These are phyloP conservation scores for Cydia pomonella DNA, from an alignment of 1,140 invertebrate species.

Conservation along the genomic window DNA sequence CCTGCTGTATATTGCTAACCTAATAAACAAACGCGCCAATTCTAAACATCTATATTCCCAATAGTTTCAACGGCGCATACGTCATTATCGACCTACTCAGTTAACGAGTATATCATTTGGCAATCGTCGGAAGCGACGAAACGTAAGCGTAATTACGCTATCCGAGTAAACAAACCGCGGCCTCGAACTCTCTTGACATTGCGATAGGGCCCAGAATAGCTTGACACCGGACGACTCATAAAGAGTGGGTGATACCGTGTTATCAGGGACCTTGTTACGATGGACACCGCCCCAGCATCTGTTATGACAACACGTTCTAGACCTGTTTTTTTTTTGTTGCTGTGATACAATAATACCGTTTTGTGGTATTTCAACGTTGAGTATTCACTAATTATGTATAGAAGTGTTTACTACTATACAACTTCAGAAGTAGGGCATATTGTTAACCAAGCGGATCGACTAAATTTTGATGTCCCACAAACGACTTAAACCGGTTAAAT, in stretches of 20 bases:
- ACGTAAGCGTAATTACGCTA: conserved; percentile 57
- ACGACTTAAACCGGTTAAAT: no score
- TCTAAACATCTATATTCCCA: background rate
- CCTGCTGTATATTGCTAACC: background rate
- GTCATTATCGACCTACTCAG: background rate
- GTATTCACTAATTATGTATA: background rate
- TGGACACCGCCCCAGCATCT: conserved; percentile 36
- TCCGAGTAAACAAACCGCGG: conserved; percentile 56
- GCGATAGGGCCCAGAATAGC: conserved; percentile 44
- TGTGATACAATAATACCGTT: conserved; percentile 1
- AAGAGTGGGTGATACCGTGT: background rate
- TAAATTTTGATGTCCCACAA: no score
- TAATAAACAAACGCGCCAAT: background rate
- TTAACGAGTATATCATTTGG: conserved; percentile 47
- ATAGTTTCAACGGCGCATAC: background rate
- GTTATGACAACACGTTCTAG: conserved; percentile 23
- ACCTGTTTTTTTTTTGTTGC: conserved; percentile 27
- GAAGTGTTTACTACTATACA: background rate
- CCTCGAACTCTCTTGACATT: conserved; percentile 58
- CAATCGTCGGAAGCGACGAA: conserved; percentile 51
- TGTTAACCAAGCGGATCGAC: no score
- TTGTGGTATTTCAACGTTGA: background rate
- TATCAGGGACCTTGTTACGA: conserved; percentile 35
- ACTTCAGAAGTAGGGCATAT: background rate
- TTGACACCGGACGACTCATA: conserved; percentile 39